Evolutionary conservation across 2,113 vertebrate genomes (phyloP), one percentile per base, ranked within the genome.

Genomic region (Platichthys stellatus): DNA sequence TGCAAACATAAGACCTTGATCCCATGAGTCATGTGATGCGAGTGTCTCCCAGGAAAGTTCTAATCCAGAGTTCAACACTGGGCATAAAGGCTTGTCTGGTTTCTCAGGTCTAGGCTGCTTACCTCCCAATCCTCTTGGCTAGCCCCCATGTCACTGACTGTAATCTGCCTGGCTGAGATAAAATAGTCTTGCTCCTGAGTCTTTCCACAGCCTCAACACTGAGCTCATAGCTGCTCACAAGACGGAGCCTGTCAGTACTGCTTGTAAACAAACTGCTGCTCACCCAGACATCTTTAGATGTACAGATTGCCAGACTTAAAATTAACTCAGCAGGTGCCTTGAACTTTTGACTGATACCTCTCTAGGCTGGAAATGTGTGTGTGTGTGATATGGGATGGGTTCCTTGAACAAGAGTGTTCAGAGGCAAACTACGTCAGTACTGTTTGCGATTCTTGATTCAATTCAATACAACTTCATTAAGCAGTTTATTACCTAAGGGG

Each of bases 61-160:
- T 94, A 92, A 93, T 91, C 89, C 87, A 74, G 49, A 78, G 84
- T 90, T 56, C 62, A 83, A 75, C 63, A 79, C 74, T 88, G 80
- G 84, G 81, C 87, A 88, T 86, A 72, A 86, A 85, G 84, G 83
- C 77, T 89, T 90, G 93, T 94, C 93, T 95, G 94, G 90, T 78
- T 86, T 80, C 74, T 93, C 59, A 78, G 91, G 93, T 92, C 87
- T 90, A 87, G 85, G 89, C 91, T 89, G 86, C 86, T 94, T 94
- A 93, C 79, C 82, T 85, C 78, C 90, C 90, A 95, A 94, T 95
- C 94, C 93, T 93, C 88, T 93, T 95, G 91, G 81, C 86, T 58
- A 69, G 76, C 59, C 72, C 72, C 74, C 43, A 63, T 90, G 86
- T 86, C 75, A 89, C 63, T 83, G 57, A 49, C 86, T 87, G 74